Percentiles rank a stretch among this genome's conserved stretches.
phyloP scores from a whole-genome alignment of 1,140 invertebrate species.

The Drosophila varians region DNA sequence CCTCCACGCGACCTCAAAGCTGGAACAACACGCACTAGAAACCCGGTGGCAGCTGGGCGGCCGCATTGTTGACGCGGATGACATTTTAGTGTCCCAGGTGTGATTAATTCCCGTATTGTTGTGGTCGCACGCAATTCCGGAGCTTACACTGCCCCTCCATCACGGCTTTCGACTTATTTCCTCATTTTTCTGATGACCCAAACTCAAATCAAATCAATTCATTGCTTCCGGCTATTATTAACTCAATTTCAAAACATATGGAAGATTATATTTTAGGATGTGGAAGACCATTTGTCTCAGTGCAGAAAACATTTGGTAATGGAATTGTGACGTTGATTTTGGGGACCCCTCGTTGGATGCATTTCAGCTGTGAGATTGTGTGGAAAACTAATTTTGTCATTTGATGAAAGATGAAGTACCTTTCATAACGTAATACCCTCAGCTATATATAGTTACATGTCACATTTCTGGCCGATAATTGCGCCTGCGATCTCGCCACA shows the following conservation, averaged over 20 bases:
- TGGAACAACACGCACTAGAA: slow-evolving; percentile 33
- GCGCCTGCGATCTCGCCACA: background rate
- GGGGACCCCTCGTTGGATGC: slow-evolving; percentile 5
- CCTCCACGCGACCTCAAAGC: slow-evolving; percentile 9
- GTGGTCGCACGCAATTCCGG: slow-evolving; percentile 27
- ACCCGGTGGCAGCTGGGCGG: slow-evolving; percentile 4
- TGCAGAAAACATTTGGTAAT: slow-evolving; percentile 9
- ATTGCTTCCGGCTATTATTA: background rate
- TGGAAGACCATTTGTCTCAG: background rate
- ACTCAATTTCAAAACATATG: background rate
- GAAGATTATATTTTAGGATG: background rate
- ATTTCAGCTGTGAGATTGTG: slow-evolving; percentile 13
- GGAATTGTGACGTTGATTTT: slow-evolving; percentile 10
- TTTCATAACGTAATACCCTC: background rate
- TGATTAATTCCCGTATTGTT: slow-evolving; percentile 74
- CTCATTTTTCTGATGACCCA: too few species aligned
- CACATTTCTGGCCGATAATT: background rate
- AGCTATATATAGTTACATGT: too few species aligned
- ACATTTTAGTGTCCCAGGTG: slow-evolving; percentile 75
- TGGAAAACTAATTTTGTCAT: slow-evolving; percentile 6
- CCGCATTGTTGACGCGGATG: slow-evolving; percentile 69
- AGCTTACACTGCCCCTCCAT: slow-evolving; percentile 2
- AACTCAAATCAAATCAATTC: too few species aligned
- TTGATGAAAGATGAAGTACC: background rate
- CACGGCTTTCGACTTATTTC: too few species aligned